These are phyloP conservation scores for Ceramica pisi DNA, from an alignment of 2,888 invertebrate species.

Conservation along the genomic window DNA sequence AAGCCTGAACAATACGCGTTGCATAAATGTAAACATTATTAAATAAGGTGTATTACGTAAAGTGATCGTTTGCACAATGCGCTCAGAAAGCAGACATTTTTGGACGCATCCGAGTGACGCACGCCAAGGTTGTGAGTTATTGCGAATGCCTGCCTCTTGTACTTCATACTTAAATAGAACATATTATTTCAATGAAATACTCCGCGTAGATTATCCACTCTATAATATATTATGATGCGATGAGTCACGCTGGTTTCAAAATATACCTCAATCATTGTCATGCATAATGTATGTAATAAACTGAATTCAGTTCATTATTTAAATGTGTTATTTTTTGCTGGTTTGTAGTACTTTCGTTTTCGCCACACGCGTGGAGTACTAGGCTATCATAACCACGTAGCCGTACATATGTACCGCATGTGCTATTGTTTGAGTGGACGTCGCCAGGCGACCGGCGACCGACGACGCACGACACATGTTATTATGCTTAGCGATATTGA, in stretches of 20 bases:
- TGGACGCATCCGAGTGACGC: constrained; percentile 65
- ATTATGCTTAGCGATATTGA: constrained; percentile 53
- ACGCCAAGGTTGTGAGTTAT: constrained; percentile 65
- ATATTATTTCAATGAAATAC: constrained; percentile 39
- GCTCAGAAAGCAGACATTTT: constrained; percentile 59
- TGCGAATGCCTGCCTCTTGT: constrained; percentile 46
- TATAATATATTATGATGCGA: constrained; percentile 16
- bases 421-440: constrained; percentile 64
- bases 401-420: constrained; percentile 48
- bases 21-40: constrained; percentile 37
- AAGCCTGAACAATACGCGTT: constrained; percentile 22
- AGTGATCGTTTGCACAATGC: constrained; percentile 55
- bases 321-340: constrained; percentile 63
- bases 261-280: constrained; percentile 57
- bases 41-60: constrained; percentile 58
- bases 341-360: constrained; percentile 75
- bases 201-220: constrained; percentile 19
- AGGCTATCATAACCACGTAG: constrained; percentile 49
- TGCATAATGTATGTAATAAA: constrained; percentile 68
- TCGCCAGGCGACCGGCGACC: constrained; percentile 56
- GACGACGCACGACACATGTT: constrained; percentile 37
- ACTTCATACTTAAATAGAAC: constrained; percentile 46
- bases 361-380: constrained; percentile 69
- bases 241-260: constrained; percentile 52
- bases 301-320: constrained; percentile 63